phyloP scores from a whole-genome alignment of 2,113 vertebrate species.

The Rafetus swinhoei region DNA sequence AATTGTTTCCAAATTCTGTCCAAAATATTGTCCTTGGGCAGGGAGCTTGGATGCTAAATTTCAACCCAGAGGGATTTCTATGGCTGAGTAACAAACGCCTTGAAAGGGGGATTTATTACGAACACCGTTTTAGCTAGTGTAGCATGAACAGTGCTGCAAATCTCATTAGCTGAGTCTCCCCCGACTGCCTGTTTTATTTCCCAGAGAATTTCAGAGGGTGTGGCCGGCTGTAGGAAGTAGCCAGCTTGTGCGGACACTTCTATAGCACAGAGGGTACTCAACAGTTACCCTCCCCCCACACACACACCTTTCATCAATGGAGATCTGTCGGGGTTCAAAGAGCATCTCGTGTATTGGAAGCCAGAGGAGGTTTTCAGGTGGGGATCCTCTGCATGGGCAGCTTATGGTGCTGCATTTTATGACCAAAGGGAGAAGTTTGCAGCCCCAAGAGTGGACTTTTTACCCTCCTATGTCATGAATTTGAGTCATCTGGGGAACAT shows the following conservation, averaged over 20 bases:
- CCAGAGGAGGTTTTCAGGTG: neutral
- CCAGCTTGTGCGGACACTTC: neutral
- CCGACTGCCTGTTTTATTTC: neutral
- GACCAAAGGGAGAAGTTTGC: neutral
- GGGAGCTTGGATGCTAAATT: slow-evolving; percentile 61
- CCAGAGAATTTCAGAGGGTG: slow-evolving; percentile 57
- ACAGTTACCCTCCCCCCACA: neutral
- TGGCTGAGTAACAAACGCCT: slow-evolving; percentile 61
- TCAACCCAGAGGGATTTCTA: slow-evolving; percentile 60
- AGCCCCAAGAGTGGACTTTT: neutral
- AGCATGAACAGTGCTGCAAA: slow-evolving; percentile 37
- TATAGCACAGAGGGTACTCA: slow-evolving; percentile 26
- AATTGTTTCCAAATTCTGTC: slow-evolving; percentile 74
- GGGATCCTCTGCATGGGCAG: neutral
- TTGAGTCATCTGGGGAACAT: neutral
- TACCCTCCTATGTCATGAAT: slow-evolving; percentile 16
- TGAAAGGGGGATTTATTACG: slow-evolving; percentile 62
- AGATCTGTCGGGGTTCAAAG: slow-evolving; percentile 51
- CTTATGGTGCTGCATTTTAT: neutral
- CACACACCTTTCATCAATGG: slow-evolving; percentile 39
- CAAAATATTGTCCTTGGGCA: slow-evolving; percentile 73
- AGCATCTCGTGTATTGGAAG: slow-evolving; percentile 12
- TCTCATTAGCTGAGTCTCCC: slow-evolving; percentile 61
- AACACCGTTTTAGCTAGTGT: slow-evolving; percentile 49
- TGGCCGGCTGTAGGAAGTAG: slow-evolving; percentile 44